Evolutionary conservation across 1,140 invertebrate genomes (phyloP), one percentile per base, ranked within the genome.

Genomic region (Papilio xuthus): DNA sequence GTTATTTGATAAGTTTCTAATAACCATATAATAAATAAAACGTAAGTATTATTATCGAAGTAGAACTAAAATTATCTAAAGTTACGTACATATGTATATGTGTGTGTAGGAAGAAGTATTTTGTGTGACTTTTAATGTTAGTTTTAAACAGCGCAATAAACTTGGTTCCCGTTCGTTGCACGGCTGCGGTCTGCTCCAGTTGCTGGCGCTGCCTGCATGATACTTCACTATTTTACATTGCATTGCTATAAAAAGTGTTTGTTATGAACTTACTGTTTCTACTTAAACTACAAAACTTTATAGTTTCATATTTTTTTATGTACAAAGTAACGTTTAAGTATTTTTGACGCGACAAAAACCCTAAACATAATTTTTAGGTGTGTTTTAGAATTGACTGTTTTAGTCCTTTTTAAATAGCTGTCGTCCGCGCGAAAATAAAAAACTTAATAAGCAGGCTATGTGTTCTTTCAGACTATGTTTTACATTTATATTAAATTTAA

Each of bases 221-320:
- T 67, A 67, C 60, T 67, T 28, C 13, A 67, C 60, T 67, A 28
- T 67, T 67, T 67, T 32, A 67, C 23, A 67, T 67, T 67, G 13
- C 60, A 67, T 67, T 67, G 60, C 60, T 28, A 67, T 67, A 67
- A 67, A 63, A 60, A 9, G 8, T 60, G 23, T 60, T 26, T 67
- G 60, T 32, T 67, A 13, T 67, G 12, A 67, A 67, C 56, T 60
- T 26, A 13, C 20, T 60, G 23, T 15, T 10, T 60, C 56, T 28
- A 15, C 56, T 26, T 60, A 60, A 67, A 28, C 12, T 28, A 28
- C 60, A 32, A 67, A n/a, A 32, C 12, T 67, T 67, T 67, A 15
- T 13, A 53, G 50, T 53, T 53, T 53, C 3, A 53, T 44, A 53
- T 53, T n/a, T 56, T 56, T 56, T n/a, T 44, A 44, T 44, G 1